Evolutionary conservation across 2,888 invertebrate species (phyloP).

Genomic region (Aporophyla nigra): DNA sequence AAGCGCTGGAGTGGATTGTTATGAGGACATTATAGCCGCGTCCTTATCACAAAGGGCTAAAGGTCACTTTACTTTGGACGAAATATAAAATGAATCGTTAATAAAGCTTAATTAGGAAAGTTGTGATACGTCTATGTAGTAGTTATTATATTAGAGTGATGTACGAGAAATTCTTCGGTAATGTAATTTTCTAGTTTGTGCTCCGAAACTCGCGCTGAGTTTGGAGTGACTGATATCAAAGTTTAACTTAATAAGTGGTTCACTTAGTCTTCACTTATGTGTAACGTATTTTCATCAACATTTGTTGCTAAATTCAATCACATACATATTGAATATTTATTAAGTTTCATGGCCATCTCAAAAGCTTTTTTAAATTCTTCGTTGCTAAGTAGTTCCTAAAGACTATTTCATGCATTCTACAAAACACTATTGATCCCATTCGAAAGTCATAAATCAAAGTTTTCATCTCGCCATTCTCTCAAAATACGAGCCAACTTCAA

Average conservation of each 20-base stretch:
- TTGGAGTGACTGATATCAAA: slow-evolving; percentile 17
- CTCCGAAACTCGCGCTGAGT: slow-evolving; percentile 18
- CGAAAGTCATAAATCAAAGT: slow-evolving; percentile 11
- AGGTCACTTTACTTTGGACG: slow-evolving; percentile 55
- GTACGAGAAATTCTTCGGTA: slow-evolving; percentile 34
- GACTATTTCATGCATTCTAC: slow-evolving; percentile 3
- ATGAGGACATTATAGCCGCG: slow-evolving; percentile 28
- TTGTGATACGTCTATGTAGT: slow-evolving; percentile 63
- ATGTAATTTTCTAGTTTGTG: slow-evolving; percentile 37
- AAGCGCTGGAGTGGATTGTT: slow-evolving; percentile 61
- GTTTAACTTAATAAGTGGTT: slow-evolving; percentile 39
- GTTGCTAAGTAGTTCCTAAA: not conserved
- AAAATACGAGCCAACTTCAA: slow-evolving; percentile 38
- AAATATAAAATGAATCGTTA: slow-evolving; percentile 35
- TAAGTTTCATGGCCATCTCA: too few relatives aligned
- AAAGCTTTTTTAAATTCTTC: not conserved
- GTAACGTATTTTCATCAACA: slow-evolving; percentile 1
- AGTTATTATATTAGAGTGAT: slow-evolving; percentile 36
- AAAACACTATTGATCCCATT: slow-evolving; percentile 20
- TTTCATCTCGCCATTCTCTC: slow-evolving; percentile 27
- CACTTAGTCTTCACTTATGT: slow-evolving; percentile 5
- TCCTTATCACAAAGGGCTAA: slow-evolving; percentile 53
- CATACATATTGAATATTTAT: not conserved
- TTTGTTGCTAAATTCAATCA: not conserved
- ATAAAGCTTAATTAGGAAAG: slow-evolving; percentile 69